Conservation (phyloP, 2,797 vertebrate genomes). For the Platyrinchus mystaceus region DNA sequence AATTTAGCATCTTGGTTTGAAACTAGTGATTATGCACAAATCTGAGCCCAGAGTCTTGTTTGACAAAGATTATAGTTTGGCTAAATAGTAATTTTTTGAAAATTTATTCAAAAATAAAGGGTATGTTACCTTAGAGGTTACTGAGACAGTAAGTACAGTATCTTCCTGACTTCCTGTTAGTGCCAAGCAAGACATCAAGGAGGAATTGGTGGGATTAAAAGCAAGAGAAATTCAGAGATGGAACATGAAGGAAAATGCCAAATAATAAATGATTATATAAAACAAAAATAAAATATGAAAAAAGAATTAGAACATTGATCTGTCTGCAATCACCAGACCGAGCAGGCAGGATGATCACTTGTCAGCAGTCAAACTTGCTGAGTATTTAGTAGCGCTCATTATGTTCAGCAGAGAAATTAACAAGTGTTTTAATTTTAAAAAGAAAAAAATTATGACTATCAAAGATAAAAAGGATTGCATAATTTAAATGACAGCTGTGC, state of each 20-base stretch:
- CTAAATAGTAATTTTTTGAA: neutral
- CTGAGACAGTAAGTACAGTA: neutral
- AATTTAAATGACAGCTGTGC: neutral
- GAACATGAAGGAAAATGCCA: neutral
- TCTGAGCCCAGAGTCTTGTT: neutral
- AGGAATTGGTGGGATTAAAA: neutral
- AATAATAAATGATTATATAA: neutral
- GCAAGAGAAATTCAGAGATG: neutral
- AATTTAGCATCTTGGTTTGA: neutral
- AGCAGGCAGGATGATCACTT: neutral
- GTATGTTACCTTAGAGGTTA: neutral
- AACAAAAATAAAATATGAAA: neutral
- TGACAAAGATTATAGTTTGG: neutral
- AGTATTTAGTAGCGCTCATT: neutral
- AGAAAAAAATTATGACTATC: neutral
- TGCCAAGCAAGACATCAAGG: neutral
- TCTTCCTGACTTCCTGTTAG: neutral
- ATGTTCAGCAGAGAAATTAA: neutral
- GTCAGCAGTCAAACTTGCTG: neutral
- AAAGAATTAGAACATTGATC: neutral
- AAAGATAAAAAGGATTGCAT: neutral
- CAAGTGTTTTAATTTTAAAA: neutral
- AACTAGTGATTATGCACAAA: neutral
- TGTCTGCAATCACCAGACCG: neutral
- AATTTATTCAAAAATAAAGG: neutral